These are phyloP conservation scores for Drosophila setifemur DNA, from an alignment of 1,140 invertebrate species.

Conservation along the genomic window DNA sequence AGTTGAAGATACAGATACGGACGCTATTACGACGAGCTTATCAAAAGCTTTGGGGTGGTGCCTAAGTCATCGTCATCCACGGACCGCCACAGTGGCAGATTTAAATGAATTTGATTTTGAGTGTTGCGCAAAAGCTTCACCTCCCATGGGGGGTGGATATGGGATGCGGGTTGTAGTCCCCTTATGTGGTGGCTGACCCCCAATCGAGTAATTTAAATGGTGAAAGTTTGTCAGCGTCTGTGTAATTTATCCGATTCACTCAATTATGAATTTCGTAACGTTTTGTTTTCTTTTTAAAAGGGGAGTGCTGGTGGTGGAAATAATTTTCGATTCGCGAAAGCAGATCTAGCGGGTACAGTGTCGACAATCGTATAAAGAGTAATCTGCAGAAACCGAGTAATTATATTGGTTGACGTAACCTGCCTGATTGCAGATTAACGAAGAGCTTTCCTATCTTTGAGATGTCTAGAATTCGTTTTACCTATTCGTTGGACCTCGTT, in stretches of 20 bases:
- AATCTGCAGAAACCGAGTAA: slow-evolving; percentile 6
- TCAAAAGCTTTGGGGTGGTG: slow-evolving; percentile 14
- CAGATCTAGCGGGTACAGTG: slow-evolving; percentile 11
- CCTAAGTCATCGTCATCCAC: slow-evolving; percentile 43
- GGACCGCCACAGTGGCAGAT: slow-evolving; percentile 4
- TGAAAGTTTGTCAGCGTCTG: slow-evolving; percentile 57
- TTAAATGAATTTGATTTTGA: slow-evolving; percentile 68
- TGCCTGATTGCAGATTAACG: background rate
- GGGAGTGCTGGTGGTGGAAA: background rate
- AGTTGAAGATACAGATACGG: background rate
- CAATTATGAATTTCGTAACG: slow-evolving; percentile 61
- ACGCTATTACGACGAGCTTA: background rate
- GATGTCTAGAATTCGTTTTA: background rate
- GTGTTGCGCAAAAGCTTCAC: slow-evolving; percentile 62
- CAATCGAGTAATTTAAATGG: slow-evolving; percentile 55
- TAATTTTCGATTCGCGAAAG: background rate
- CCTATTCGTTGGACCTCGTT: background rate
- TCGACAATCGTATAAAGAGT: background rate
- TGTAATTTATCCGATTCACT: slow-evolving; percentile 66
- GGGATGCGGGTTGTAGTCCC: slow-evolving; percentile 6
- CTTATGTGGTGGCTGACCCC: slow-evolving; percentile 40
- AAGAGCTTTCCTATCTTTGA: background rate
- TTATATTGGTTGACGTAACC: background rate
- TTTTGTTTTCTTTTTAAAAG: background rate
- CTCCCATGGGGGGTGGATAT: slow-evolving; percentile 23